Evolutionary conservation across 2,113 vertebrate species (phyloP).

Genomic region (Apteryx owenii): DNA sequence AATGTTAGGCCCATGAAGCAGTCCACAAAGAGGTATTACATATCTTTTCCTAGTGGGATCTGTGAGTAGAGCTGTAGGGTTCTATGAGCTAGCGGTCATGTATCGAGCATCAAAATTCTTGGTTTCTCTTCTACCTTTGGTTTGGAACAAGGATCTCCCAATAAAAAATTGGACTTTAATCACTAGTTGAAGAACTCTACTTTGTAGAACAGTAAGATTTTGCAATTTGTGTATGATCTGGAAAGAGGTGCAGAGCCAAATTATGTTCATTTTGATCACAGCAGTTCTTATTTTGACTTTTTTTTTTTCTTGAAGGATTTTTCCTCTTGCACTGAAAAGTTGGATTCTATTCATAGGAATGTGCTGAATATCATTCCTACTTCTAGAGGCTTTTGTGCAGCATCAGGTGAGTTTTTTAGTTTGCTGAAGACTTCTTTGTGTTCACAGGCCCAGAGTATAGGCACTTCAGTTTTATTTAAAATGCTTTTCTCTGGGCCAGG

Average conservation of each 20-base stretch:
- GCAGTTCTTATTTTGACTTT: neutral
- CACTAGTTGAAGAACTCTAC: neutral
- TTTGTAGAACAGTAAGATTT: neutral
- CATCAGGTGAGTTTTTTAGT: neutral
- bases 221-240: neutral
- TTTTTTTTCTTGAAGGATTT: neutral
- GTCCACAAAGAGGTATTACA: accelerated
- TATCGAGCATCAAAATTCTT: neutral
- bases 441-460: neutral
- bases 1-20: neutral
- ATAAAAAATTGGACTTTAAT: neutral
- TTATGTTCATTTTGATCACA: neutral
- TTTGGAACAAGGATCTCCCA: neutral
- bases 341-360: neutral
- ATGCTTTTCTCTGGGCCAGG: neutral
- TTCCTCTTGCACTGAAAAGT: neutral
- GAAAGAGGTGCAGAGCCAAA: neutral
- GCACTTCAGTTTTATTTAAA: neutral
- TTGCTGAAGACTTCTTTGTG: neutral
- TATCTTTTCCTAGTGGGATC: neutral
- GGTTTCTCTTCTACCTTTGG: neutral
- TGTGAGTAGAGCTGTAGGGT: neutral
- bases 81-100: neutral
- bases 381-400: neutral
- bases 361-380: neutral